Evolutionary conservation across 1,140 invertebrate genomes (phyloP).

Genomic region (Leguminivora glycinivorella): DNA sequence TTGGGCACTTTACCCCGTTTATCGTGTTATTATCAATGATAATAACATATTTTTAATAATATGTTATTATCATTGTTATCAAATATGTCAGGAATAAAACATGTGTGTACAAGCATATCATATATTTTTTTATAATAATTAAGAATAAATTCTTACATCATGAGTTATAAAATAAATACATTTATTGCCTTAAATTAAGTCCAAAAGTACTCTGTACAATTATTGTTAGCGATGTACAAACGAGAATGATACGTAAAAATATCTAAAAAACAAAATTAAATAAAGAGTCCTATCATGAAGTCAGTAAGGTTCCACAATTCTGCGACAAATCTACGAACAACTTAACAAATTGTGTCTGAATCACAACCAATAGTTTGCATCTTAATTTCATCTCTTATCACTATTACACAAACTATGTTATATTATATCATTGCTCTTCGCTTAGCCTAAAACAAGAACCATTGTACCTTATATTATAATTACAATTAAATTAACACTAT

Average conservation of each 20-base stretch:
- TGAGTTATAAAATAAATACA: constrained; percentile 79
- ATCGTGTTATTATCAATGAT: too few relatives aligned
- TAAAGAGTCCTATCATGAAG: constrained; percentile 67
- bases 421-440: constrained; percentile 78
- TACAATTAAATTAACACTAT: constrained; percentile 78
- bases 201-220: constrained; percentile 78
- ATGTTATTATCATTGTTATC: too few relatives aligned
- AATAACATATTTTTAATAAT: too few relatives aligned
- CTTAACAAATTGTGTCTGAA: constrained; percentile 79
- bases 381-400: constrained; percentile 76
- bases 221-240: constrained; percentile 79
- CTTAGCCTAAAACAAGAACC: constrained; percentile 78
- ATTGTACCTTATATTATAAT: constrained; percentile 77
- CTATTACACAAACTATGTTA: constrained; percentile 78
- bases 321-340: constrained; percentile 73
- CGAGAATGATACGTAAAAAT: constrained; percentile 74
- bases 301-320: constrained; percentile 67
- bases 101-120: constrained; percentile 75
- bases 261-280: constrained; percentile 63
- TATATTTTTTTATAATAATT: constrained; percentile 79
- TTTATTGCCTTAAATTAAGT: constrained; percentile 79
- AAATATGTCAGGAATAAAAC: constrained; percentile 55
- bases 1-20: too few relatives aligned
- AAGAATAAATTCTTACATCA: constrained; percentile 79
- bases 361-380: constrained; percentile 79